A percentile compares a stretch with the other conserved stretches of the same genome.
Conservation (phyloP, 2,888 invertebrate species). For the Zeuzera pyrina region DNA sequence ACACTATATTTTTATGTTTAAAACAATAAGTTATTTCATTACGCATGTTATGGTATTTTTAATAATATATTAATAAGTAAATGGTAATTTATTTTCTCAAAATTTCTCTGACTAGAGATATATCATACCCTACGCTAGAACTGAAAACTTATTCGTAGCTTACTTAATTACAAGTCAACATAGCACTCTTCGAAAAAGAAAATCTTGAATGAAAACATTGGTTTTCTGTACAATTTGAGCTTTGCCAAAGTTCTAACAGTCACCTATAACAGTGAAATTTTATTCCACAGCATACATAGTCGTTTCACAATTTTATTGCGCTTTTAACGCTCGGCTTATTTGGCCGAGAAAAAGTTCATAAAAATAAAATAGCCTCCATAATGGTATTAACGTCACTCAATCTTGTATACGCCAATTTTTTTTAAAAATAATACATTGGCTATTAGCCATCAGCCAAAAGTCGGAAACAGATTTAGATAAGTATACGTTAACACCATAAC, state of each 20-base stretch:
- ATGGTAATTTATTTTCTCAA: constrained; percentile 63
- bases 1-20: constrained; percentile 34
- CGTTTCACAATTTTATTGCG: constrained; percentile 23
- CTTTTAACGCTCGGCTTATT: constrained; percentile 9
- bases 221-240: constrained; percentile 57
- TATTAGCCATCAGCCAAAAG: no score
- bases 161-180: constrained; percentile 30
- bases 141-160: constrained; percentile 47
- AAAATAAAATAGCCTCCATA: no score
- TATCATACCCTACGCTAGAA: constrained; percentile 59
- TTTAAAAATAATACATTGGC: no score
- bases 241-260: constrained; percentile 49
- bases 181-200: constrained; percentile 40
- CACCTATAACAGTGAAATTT: constrained; percentile 53
- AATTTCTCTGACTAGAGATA: constrained; percentile 71
- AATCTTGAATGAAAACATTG: constrained; percentile 34
- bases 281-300: constrained; percentile 48
- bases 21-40: constrained; percentile 61
- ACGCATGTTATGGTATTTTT: constrained; percentile 56
- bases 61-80: constrained; percentile 64
- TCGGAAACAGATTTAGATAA: no score
- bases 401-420: no score
- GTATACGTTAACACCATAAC: no score
- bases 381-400: no score
- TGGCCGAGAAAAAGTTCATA: constrained; percentile 7